A percentile compares a stretch with the other conserved stretches of the same genome.
Evolutionary conservation across 2,113 vertebrate genomes (phyloP).

Genomic region (Poecilia latipinna): DNA sequence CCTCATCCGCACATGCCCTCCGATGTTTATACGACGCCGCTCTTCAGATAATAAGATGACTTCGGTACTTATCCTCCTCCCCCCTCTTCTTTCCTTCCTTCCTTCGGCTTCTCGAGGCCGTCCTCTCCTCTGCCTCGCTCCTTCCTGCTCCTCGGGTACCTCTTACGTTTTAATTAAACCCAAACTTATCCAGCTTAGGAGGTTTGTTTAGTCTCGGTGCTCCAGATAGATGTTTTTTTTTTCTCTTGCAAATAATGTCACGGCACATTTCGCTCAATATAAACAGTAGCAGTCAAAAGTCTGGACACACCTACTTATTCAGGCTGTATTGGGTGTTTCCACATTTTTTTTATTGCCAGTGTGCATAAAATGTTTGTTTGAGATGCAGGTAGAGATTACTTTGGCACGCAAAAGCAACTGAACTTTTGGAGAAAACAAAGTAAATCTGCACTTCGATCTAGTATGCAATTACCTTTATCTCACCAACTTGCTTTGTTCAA

Average conservation of each 20-base stretch:
- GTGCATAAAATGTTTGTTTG: not conserved
- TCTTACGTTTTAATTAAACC: slow-evolving; percentile 2
- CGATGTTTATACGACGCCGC: slow-evolving; percentile 62
- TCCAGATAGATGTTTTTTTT: not conserved
- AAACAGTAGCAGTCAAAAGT: not conserved
- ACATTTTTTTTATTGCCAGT: not conserved
- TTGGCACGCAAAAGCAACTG: not conserved
- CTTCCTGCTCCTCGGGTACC: slow-evolving; percentile 5
- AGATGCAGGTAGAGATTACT: not conserved
- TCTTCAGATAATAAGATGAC: slow-evolving; percentile 72
- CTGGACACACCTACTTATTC: not conserved
- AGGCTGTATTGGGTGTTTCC: not conserved
- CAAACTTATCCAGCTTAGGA: not conserved
- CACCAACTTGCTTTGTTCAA: not conserved
- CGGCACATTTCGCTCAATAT: not conserved
- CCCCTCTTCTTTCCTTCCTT: slow-evolving; percentile 53
- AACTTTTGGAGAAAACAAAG: not conserved
- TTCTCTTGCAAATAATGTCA: not conserved
- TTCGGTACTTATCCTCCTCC: slow-evolving; percentile 45
- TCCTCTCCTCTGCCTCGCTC: slow-evolving; percentile 27
- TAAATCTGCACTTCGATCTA: not conserved
- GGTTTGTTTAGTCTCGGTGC: not conserved
- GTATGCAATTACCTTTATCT: not conserved
- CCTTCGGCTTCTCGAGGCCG: slow-evolving; percentile 41
- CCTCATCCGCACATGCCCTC: slow-evolving; percentile 62